Conservation (phyloP, 2,113 vertebrate genomes). For the Gnathonemus longibarbis region DNA sequence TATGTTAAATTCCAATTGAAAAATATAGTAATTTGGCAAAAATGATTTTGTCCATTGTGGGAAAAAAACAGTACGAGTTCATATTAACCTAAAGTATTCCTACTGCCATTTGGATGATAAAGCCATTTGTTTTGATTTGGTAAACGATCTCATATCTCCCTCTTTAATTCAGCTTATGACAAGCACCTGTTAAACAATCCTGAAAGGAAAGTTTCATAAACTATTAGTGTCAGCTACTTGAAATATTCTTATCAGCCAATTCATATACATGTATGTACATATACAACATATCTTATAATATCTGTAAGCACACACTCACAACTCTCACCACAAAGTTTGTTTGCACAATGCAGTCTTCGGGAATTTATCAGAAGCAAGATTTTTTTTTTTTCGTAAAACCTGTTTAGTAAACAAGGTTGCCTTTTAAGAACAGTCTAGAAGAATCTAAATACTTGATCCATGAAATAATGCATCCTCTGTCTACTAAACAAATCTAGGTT, state of each 20-base stretch:
- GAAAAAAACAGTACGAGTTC: not conserved
- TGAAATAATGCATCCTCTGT: slow-evolving; percentile 9
- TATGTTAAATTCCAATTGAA: slow-evolving; percentile 3
- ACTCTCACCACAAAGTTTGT: not conserved
- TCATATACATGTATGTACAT: slow-evolving; percentile 2
- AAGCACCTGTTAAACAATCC: slow-evolving; percentile 27
- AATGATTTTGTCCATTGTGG: not conserved
- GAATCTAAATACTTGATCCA: not conserved
- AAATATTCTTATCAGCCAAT: slow-evolving; percentile 5
- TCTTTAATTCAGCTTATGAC: slow-evolving; percentile 20
- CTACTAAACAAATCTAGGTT: slow-evolving; percentile 8
- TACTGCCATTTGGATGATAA: not conserved
- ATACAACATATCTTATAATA: not conserved
- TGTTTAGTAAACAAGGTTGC: slow-evolving; percentile 41
- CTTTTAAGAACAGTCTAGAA: slow-evolving; percentile 20
- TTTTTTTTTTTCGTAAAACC: slow-evolving; percentile 29
- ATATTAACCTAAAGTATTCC: not conserved
- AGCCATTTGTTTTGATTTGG: slow-evolving; percentile 11
- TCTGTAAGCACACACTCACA: not conserved
- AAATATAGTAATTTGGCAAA: not conserved
- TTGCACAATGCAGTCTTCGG: slow-evolving; percentile 2
- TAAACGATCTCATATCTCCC: not conserved
- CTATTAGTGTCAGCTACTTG: not conserved
- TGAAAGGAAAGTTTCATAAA: slow-evolving; percentile 15
- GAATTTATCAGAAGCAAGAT: slow-evolving; percentile 3